Conservation (phyloP, 2,113 vertebrate species). For the Microcebus murinus region DNA sequence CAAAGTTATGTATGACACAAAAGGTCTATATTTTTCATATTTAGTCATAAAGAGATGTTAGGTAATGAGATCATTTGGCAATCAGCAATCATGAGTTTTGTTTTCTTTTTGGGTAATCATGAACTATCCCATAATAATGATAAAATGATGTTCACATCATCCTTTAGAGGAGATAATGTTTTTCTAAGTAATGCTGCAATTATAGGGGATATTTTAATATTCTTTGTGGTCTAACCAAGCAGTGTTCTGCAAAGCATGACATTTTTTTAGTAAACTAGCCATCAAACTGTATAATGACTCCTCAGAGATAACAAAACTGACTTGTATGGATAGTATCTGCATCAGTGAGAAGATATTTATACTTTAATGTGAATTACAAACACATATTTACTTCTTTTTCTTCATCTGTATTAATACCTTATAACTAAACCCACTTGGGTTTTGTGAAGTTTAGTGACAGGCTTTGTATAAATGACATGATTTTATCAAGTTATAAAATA, state of each 20-base stretch:
- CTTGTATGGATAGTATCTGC: neutral
- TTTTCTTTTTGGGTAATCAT: neutral
- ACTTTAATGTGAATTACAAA: neutral
- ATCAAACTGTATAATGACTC: neutral
- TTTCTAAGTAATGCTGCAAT: neutral
- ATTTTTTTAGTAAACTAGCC: neutral
- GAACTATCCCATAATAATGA: neutral
- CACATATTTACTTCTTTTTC: neutral
- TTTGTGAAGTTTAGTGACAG: constrained; percentile 26
- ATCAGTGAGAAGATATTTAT: neutral
- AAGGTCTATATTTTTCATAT: neutral
- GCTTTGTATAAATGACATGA: neutral
- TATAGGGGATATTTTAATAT: neutral
- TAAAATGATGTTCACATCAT: neutral
- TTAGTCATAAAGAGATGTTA: neutral
- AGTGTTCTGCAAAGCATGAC: neutral
- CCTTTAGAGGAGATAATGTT: neutral
- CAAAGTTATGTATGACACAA: neutral
- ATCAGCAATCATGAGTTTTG: neutral
- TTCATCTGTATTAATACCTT: neutral
- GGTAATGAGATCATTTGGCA: neutral
- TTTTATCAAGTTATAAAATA: constrained; percentile 28
- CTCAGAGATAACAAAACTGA: neutral
- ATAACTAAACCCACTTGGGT: neutral
- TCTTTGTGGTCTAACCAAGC: neutral